Evolutionary conservation across 2,888 invertebrate genomes (phyloP), one percentile per base, ranked within the genome.

Genomic region (Nasonia oneida): DNA sequence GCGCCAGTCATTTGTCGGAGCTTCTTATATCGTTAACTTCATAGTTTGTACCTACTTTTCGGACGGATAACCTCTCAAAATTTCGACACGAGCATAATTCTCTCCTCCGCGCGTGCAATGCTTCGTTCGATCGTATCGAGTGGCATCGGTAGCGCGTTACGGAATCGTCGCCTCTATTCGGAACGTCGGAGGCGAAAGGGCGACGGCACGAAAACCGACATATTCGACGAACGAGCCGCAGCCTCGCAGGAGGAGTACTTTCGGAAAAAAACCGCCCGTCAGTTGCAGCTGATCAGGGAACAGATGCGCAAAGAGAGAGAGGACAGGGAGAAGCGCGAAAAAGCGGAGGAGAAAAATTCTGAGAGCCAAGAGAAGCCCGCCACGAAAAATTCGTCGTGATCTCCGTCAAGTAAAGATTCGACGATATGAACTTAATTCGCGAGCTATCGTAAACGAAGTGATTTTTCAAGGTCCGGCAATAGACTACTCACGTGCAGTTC

Each of bases 401-500:
- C 29, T 6, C 29, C 2, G 37, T 37, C n/a, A 70, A 70, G n/a
- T 12, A 73, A 12, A 4, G 10, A 29, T 23, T 15, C 29, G 29
- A 29, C 29, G 1, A 29, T 29, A 29, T 29, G 29, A 29, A 29
- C 29, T 29, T 29, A 29, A 29, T 29, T 29, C 29, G 29, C 29
- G 29, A 29, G 29, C 29, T 29, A 29, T 29, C 29, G 29, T 29
- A 29, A 29, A 29, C 29, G 29, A 29, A 29, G 1, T 29, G 29
- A 29, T 29, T 37, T 37, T 37, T 37, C 37, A 37, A 37, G 37
- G 37, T 37, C 37, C 37, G 37, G 1, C 29, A 29, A 39, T 42
- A 12, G 12, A 0, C 50, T 78, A 88, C 92, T 92, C 86, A 93
- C 93, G 92, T 91, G 92, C 92, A 93, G 88, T 93, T 93, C 89